A percentile compares a stretch with the other conserved stretches of the same genome.
These are phyloP conservation scores for Podiceps cristatus DNA, from an alignment of 2,113 vertebrate species.

Conservation along the genomic window DNA sequence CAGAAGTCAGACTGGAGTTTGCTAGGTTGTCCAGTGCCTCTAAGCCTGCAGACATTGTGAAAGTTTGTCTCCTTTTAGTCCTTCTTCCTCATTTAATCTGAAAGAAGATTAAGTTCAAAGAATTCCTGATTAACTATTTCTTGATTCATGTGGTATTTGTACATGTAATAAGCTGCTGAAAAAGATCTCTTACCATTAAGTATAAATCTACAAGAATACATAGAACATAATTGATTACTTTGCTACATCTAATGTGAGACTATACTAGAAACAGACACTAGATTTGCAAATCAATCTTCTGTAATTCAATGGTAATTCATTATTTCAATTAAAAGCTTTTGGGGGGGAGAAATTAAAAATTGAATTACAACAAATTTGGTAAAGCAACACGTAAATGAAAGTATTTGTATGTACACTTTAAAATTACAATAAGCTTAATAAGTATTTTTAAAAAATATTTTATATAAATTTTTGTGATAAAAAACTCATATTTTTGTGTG, in stretches of 20 bases:
- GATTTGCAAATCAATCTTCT: not conserved
- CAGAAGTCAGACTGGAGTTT: not conserved
- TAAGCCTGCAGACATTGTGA: not conserved
- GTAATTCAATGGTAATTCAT: not conserved
- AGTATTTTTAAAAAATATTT: rapidly evolving
- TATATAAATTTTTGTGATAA: not conserved
- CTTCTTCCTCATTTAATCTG: not conserved
- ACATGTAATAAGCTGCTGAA: not conserved
- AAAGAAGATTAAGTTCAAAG: not conserved
- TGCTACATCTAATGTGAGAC: not conserved
- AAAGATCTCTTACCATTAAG: not conserved
- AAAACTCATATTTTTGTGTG: not conserved
- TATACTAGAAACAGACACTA: not conserved
- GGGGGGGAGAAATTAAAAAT: rapidly evolving
- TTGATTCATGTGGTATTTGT: not conserved
- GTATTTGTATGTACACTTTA: not conserved
- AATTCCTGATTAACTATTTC: not conserved
- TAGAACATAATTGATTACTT: not conserved
- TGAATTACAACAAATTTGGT: not conserved
- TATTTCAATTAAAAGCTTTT: not conserved
- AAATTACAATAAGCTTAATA: not conserved
- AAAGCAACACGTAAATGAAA: not conserved
- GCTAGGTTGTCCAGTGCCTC: not conserved
- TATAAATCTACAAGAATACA: not conserved
- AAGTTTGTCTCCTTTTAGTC: not conserved